Base-by-base conservation (phyloP, 2,888 invertebrate genomes). In the Bursaphelenchus okinawaensis region DNA sequence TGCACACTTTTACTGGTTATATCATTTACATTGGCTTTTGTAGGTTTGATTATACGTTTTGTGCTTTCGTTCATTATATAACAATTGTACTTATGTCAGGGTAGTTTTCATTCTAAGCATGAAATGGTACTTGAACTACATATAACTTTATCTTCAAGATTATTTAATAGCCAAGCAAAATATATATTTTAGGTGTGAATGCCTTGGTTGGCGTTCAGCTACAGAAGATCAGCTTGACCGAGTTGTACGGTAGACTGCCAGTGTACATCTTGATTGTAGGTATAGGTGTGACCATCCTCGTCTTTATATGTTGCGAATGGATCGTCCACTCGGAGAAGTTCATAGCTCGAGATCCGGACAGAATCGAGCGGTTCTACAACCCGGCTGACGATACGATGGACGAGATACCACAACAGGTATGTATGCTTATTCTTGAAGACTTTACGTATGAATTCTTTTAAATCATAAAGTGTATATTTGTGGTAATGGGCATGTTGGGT, bases 1-100 rank as follows among this genome's bases (percentile, higher is more conserved):
- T 63, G 52, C 61, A 61, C 58, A 61, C 61, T 16, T 60, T 59
- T 26, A 27, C 16, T 28, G 61, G 61, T 22, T 61, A 61, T 19
- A 60, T 29, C 1, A 61, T 61, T 59, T 61, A 23, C 24, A 26
- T 28, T 55, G 19, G 55, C 16, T 19, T 20, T 12, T 61, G 61
- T 61, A 19, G 3, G 61, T 59, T n/a, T n/a, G n/a, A n/a, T n/a
- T n/a, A n/a, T n/a, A n/a, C n/a, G n/a, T n/a, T n/a, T n/a, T n/a
- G n/a, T n/a, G n/a, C n/a, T n/a, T n/a, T n/a, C n/a, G n/a, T n/a
- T n/a, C n/a, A n/a, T n/a, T 40, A 12, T 16, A 16, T 40, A 12
- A 40, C 12, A 40, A 16, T 40, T 40, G 40, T 40, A 40, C 40
- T 40, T 12, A 40, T 40, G 40, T 40, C 40, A 12, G n/a, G n/a